Percentiles rank a stretch among this genome's conserved stretches.
phyloP scores from a whole-genome alignment of 2,888 invertebrate genomes.

The Melangyna quadrimaculata region DNA sequence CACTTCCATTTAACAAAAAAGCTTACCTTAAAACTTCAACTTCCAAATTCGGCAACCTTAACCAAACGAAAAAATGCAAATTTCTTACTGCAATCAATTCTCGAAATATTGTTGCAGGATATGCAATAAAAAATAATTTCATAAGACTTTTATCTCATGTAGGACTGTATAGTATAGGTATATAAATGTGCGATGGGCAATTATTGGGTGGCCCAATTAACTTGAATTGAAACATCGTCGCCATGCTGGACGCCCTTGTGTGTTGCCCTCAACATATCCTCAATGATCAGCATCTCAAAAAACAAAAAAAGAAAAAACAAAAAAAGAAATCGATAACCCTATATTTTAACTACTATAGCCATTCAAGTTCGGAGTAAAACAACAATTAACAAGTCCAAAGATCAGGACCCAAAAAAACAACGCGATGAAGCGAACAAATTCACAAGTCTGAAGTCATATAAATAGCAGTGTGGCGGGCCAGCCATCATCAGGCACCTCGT shows the following conservation, averaged over 20 bases:
- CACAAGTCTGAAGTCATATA: slow-evolving; percentile 57
- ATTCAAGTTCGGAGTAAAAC: slow-evolving; percentile 72
- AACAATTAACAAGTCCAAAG: slow-evolving; percentile 81
- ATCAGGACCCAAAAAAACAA: slow-evolving; percentile 77
- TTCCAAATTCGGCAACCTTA: not conserved
- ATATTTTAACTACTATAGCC: slow-evolving; percentile 29
- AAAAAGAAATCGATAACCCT: slow-evolving; percentile 43
- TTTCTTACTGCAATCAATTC: slow-evolving; percentile 55
- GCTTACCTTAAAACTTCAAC: not conserved
- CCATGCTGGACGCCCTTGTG: slow-evolving; percentile 45
- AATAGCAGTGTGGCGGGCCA: slow-evolving; percentile 18
- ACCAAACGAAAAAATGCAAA: slow-evolving; percentile 45
- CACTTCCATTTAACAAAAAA: not conserved
- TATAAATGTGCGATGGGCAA: slow-evolving; percentile 38
- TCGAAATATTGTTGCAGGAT: slow-evolving; percentile 37
- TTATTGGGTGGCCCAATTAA: slow-evolving; percentile 72
- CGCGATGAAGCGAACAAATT: slow-evolving; percentile 63
- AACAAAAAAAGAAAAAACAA: slow-evolving; percentile 9
- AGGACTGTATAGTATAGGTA: not conserved
- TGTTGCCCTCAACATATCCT: not conserved
- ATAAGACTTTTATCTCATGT: not conserved
- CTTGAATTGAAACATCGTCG: slow-evolving; percentile 72
- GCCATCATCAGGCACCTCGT: slow-evolving; percentile 69
- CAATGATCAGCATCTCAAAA: slow-evolving; percentile 34
- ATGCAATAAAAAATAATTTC: slow-evolving; percentile 25